These are phyloP conservation scores for Sarcophaga subvicina DNA, from an alignment of 2,888 invertebrate species.

Conservation along the genomic window DNA sequence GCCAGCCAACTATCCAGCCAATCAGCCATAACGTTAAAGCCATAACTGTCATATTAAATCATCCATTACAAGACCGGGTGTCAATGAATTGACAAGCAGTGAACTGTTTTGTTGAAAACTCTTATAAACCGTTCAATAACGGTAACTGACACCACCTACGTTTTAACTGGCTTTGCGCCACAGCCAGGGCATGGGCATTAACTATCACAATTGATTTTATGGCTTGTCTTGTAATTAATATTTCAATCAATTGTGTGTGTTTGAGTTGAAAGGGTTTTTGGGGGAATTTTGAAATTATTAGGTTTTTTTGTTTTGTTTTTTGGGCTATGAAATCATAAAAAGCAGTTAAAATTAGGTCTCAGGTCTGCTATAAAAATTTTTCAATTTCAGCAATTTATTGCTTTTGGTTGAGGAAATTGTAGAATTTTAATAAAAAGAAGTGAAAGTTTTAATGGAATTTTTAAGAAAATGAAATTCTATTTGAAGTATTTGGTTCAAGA, in stretches of 20 bases:
- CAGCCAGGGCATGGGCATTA: neutral
- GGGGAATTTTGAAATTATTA: neutral
- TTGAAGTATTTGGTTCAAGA: too few species aligned
- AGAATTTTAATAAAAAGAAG: too few species aligned
- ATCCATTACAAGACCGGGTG: neutral
- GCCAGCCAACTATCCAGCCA: neutral
- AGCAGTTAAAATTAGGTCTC: neutral
- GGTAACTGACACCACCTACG: slow-evolving; percentile 22
- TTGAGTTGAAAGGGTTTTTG: neutral
- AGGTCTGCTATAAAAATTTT: too few species aligned
- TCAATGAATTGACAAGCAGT: neutral
- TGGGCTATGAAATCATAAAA: too few species aligned
- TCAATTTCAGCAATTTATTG: too few species aligned
- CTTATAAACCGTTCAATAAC: neutral
- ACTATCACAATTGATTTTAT: neutral
- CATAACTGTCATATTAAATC: slow-evolving; percentile 46
- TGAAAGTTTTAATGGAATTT: too few species aligned
- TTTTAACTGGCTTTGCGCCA: neutral
- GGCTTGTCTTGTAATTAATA: slow-evolving; percentile 10
- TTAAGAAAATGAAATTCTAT: too few species aligned
- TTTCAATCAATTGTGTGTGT: slow-evolving; percentile 12
- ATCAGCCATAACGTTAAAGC: neutral
- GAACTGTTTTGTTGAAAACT: neutral
- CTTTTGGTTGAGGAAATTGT: too few species aligned
- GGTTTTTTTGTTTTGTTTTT: neutral